phyloP scores from a whole-genome alignment of 1,140 invertebrate genomes.

The Phocides pigmalion region DNA sequence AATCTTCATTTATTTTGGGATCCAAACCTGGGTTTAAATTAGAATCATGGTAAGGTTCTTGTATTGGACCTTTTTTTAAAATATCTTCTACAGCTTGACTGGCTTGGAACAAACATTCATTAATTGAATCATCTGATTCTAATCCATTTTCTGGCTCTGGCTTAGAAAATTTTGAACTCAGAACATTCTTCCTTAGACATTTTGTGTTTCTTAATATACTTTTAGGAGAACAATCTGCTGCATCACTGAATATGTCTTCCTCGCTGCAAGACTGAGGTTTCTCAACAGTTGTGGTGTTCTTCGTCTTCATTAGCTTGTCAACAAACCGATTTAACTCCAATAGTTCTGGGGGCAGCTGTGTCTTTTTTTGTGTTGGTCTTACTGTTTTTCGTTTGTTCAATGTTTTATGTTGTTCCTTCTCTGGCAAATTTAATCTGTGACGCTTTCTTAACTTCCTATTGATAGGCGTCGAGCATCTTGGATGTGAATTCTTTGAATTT shows the following conservation, averaged over 20 bases:
- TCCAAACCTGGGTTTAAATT: conserved; percentile 39
- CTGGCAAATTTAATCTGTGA: conserved; percentile 57
- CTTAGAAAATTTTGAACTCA: conserved; percentile 72
- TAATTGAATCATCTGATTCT: conserved; percentile 82
- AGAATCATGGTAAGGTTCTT: not conserved
- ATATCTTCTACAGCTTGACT: conserved; percentile 78
- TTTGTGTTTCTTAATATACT: conserved; percentile 52
- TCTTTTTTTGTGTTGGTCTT: conserved; percentile 59
- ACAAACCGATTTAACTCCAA: conserved; percentile 77
- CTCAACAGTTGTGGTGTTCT: conserved; percentile 41
- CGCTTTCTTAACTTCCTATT: conserved; percentile 65
- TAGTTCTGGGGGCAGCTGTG: conserved; percentile 71
- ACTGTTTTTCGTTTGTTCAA: conserved; percentile 61
- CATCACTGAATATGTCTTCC: conserved; percentile 72
- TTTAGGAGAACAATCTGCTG: conserved; percentile 66
- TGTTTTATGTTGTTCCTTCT: conserved; percentile 46
- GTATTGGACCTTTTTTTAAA: conserved; percentile 30
- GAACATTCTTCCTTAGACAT: conserved; percentile 70
- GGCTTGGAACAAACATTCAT: conserved; percentile 78
- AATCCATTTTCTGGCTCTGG: conserved; percentile 62
- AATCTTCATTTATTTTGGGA: conserved; percentile 60
- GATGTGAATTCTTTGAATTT: conserved; percentile 51
- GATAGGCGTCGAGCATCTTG: conserved; percentile 68
- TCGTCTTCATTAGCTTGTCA: conserved; percentile 64
- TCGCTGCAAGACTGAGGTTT: conserved; percentile 60